These are phyloP conservation scores for Steinernema khuongi DNA, from an alignment of 1,140 invertebrate genomes.

Conservation along the genomic window DNA sequence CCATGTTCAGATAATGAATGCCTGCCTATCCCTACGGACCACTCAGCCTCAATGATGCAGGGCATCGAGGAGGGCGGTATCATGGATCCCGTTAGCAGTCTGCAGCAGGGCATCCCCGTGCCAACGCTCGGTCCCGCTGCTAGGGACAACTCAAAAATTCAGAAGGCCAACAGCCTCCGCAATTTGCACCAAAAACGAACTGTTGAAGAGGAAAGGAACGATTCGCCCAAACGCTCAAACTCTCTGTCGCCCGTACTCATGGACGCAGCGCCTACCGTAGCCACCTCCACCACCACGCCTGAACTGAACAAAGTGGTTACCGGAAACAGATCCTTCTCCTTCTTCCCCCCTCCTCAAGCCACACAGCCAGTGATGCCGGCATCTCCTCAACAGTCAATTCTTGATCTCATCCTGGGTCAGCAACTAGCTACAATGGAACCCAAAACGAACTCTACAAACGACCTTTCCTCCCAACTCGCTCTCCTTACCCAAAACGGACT, in stretches of 20 bases:
- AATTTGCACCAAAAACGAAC: constrained; percentile 30
- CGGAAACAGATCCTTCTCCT: not conserved
- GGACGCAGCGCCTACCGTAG: constrained; percentile 25
- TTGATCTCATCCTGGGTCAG: constrained; percentile 4
- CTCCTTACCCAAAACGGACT: constrained; percentile 22
- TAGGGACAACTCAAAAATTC: constrained; percentile 19
- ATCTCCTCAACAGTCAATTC: not conserved
- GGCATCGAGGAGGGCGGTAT: constrained; percentile 17
- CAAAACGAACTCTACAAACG: constrained; percentile 26
- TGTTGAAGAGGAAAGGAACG: constrained; percentile 26
- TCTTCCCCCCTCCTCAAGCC: not conserved
- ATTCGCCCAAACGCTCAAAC: constrained; percentile 44
- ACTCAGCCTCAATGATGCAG: not conserved
- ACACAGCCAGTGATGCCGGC: not conserved
- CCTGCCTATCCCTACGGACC: constrained; percentile 47
- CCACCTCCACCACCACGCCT: not conserved
- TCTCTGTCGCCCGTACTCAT: constrained; percentile 45
- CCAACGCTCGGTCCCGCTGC: constrained; percentile 14
- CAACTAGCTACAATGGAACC: constrained; percentile 26
- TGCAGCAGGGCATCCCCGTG: constrained; percentile 19
- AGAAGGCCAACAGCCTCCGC: constrained; percentile 32
- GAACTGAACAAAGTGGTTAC: not conserved
- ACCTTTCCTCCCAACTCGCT: constrained; percentile 21
- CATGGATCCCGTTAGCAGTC: not conserved
- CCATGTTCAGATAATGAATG: constrained; percentile 56